Evolutionary conservation across 2,888 invertebrate species (phyloP).

Genomic region (Megastigmus dorsalis): DNA sequence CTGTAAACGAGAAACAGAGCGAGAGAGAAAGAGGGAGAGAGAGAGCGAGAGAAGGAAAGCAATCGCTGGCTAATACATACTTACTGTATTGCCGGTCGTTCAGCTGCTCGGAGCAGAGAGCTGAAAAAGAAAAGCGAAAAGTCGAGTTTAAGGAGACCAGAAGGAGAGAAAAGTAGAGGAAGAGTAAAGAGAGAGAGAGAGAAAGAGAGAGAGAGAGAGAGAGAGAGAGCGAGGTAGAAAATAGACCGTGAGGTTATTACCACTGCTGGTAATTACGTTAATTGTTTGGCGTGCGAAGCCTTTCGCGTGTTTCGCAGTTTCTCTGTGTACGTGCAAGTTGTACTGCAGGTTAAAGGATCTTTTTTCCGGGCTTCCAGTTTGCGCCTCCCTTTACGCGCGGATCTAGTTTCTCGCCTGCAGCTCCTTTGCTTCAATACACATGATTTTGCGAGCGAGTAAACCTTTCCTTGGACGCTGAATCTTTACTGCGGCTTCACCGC

Average conservation of each 20-base stretch:
- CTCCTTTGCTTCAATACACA: background rate
- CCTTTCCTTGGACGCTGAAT: conserved; percentile 13
- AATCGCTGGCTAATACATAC: too few relatives aligned
- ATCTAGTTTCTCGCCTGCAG: background rate
- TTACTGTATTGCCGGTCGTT: too few relatives aligned
- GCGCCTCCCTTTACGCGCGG: background rate
- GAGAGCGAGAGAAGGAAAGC: too few relatives aligned
- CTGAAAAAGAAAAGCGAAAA: too few relatives aligned
- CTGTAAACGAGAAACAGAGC: too few relatives aligned
- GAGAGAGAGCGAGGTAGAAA: background rate
- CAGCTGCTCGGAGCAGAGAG: too few relatives aligned
- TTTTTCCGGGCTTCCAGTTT: background rate
- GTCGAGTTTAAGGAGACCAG: too few relatives aligned
- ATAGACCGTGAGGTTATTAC: background rate
- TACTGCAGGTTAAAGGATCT: too few relatives aligned
- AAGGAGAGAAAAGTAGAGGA: background rate
- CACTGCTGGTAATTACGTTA: conserved; percentile 25
- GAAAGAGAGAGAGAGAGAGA: background rate
- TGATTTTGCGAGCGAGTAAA: background rate
- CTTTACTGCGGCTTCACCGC: too few relatives aligned
- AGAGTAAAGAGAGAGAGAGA: background rate
- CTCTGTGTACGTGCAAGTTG: background rate
- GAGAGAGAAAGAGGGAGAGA: too few relatives aligned
- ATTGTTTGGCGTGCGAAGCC: conserved; percentile 21
- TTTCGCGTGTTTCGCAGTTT: background rate